Percentiles rank a stretch among this genome's conserved stretches.
Conservation (phyloP, 1,140 invertebrate genomes). For the Helicorthomorpha holstii region DNA sequence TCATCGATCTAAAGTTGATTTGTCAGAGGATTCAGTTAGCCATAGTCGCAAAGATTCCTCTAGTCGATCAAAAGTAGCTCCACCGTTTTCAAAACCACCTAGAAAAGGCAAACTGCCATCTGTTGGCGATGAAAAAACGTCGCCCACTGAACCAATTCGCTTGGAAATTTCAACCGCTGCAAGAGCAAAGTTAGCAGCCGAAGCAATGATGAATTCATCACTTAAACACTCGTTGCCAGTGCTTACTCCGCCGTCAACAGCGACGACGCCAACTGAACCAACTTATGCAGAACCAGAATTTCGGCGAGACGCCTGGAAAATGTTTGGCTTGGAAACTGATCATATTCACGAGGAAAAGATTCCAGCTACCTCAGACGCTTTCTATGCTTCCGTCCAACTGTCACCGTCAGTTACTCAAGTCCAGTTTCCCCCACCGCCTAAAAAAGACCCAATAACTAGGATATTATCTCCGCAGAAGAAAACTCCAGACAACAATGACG, state of each 20-base stretch:
- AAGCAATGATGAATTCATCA: too few relatives aligned
- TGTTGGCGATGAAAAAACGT: neutral
- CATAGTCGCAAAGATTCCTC: neutral
- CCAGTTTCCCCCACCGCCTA: neutral
- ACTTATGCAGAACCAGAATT: neutral
- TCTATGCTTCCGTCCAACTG: neutral
- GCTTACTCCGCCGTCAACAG: neutral
- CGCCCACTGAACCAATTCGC: neutral
- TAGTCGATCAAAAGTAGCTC: neutral
- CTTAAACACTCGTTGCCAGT: neutral
- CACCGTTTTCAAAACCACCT: neutral
- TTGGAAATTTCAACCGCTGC: neutral
- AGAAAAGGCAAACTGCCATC: neutral
- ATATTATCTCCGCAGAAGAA: neutral
- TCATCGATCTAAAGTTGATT: neutral
- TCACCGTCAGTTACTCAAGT: neutral
- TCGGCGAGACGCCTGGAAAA: constrained; percentile 5
- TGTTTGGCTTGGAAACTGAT: constrained; percentile 1
- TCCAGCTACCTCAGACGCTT: neutral
- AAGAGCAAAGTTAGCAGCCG: neutral
- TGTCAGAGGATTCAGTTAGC: neutral
- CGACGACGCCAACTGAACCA: neutral
- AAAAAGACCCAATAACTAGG: neutral
- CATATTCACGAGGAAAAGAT: constrained; percentile 4
- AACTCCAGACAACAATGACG: neutral